Conservation (phyloP, 2,113 vertebrate species). For the Patagioenas fasciata region DNA sequence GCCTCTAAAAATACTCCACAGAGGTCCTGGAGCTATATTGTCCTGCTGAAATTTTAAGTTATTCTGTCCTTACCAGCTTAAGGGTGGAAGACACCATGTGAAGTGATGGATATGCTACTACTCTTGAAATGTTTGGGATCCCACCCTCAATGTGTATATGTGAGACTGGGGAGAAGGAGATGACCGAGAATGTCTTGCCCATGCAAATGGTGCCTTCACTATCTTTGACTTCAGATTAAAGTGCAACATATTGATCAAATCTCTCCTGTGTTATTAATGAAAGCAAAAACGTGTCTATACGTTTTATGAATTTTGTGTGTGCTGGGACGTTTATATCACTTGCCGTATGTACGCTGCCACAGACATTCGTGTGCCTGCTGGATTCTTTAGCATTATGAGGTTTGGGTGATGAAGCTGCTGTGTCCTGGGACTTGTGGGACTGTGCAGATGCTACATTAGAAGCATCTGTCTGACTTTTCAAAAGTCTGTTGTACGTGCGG, state of each 20-base stretch:
- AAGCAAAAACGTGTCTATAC: neutral
- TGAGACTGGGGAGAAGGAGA: neutral
- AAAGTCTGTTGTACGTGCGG: neutral
- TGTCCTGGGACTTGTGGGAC: neutral
- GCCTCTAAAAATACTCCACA: neutral
- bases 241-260: neutral
- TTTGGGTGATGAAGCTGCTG: neutral
- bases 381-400: neutral
- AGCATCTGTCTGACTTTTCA: neutral
- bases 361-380: neutral
- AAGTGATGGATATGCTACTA: neutral
- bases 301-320: neutral
- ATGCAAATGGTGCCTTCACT: neutral
- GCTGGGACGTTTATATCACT: neutral
- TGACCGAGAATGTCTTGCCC: neutral
- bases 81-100: neutral
- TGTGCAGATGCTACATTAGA: neutral
- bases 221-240: neutral
- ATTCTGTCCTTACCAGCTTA: neutral
- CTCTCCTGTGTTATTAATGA: neutral
- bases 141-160: fast-evolving
- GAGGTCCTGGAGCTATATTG: neutral
- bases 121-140: neutral
- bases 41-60: neutral
- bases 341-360: neutral